A percentile compares a stretch with the other conserved stretches of the same genome.
phyloP scores from a whole-genome alignment of 2,797 vertebrate genomes.

The Onychomys leucogaster region DNA sequence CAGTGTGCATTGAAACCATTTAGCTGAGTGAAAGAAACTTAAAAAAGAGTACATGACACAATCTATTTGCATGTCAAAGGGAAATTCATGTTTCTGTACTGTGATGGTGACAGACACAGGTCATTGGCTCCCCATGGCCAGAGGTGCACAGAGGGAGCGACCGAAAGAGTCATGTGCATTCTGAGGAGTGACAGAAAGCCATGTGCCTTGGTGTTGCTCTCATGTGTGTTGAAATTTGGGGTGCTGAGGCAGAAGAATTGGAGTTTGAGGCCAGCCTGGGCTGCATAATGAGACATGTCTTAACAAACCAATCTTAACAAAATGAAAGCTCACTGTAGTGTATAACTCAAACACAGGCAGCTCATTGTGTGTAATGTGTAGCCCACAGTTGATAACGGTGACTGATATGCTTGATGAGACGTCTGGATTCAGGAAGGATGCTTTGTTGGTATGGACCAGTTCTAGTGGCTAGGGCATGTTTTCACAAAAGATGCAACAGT shows the following conservation, averaged over 20 bases:
- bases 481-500: background rate
- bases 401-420: background rate
- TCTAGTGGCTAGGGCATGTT: background rate
- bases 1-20: background rate
- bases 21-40: background rate
- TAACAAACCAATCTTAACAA: background rate
- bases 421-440: background rate
- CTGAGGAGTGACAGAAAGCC: background rate
- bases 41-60: background rate
- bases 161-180: background rate
- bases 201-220: background rate
- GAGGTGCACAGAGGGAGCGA: background rate
- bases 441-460: background rate
- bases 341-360: background rate
- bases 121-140: background rate
- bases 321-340: background rate
- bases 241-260: background rate
- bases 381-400: background rate
- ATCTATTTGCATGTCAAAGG: background rate
- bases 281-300: background rate
- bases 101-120: background rate
- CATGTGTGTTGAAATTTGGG: background rate
- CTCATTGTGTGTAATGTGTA: background rate
- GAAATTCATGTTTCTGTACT: background rate
- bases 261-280: background rate